Evolutionary conservation across 2,113 vertebrate species (phyloP).

Genomic region (Desmodus rotundus): DNA sequence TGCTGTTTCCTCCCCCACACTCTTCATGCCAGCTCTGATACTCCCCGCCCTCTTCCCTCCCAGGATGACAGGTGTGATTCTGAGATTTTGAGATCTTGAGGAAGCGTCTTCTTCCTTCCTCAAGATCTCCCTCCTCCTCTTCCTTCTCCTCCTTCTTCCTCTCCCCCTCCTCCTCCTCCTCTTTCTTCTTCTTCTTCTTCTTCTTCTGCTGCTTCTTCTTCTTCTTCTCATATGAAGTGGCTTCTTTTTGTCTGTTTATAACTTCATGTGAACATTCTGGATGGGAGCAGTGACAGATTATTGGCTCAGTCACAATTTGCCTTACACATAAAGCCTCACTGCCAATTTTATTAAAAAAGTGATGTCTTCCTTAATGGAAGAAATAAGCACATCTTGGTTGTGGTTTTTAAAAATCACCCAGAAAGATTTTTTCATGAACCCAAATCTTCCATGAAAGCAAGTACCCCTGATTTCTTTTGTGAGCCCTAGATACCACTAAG

Average conservation of each 20-base stretch:
- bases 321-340: constrained; percentile 74
- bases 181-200: too few species aligned
- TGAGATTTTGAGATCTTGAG: constrained; percentile 1
- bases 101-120: constrained; percentile 1
- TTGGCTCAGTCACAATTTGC: constrained; percentile 69
- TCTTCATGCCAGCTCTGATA: background rate
- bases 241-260: constrained; percentile 70
- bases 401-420: background rate
- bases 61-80: background rate
- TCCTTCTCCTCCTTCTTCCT: too few species aligned
- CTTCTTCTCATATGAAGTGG: constrained; percentile 62
- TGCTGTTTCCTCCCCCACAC: background rate
- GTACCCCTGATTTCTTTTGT: background rate
- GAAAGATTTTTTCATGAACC: background rate
- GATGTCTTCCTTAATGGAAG: constrained; percentile 67
- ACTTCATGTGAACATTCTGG: constrained; percentile 73
- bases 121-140: background rate
- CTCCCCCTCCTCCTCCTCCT: too few species aligned
- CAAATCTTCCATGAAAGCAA: background rate
- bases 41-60: background rate
- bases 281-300: constrained; percentile 68
- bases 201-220: background rate
- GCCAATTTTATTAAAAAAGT: constrained; percentile 67
- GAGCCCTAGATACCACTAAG: background rate
- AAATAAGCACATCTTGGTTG: constrained; percentile 68